phyloP scores from a whole-genome alignment of 2,797 vertebrate species.

The Phyllotis vaccarum region DNA sequence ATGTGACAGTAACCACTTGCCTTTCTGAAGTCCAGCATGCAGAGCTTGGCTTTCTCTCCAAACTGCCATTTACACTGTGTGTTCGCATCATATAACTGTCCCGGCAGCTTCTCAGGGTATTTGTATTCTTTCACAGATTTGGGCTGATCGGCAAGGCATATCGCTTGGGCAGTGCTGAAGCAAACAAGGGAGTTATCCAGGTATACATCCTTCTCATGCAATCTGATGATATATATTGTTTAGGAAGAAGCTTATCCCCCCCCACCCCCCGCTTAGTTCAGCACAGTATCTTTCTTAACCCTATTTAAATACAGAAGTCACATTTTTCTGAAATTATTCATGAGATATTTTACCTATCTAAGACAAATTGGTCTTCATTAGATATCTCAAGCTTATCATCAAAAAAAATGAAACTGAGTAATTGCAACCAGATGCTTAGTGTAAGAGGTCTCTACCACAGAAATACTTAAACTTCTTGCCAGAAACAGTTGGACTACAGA shows the following conservation, averaged over 20 bases:
- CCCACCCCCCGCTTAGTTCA: not conserved
- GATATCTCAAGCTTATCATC: not conserved
- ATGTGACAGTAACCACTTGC: constrained; percentile 83
- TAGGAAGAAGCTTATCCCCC: too few relatives aligned
- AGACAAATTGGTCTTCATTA: constrained; percentile 4
- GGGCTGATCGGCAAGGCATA: constrained; percentile 94
- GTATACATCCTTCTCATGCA: too few relatives aligned
- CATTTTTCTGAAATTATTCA: constrained; percentile 5
- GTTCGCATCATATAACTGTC: constrained; percentile 94
- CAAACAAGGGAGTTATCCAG: not conserved
- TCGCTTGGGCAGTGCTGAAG: constrained; percentile 92
- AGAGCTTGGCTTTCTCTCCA: constrained; percentile 95
- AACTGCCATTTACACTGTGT: constrained; percentile 98
- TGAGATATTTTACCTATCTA: constrained; percentile 20
- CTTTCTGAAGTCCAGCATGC: constrained; percentile 95
- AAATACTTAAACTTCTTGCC: not conserved
- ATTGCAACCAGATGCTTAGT: constrained; percentile 4
- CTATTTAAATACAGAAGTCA: not conserved
- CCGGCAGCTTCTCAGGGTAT: constrained; percentile 94
- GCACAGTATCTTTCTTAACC: not conserved
- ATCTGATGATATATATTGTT: not conserved
- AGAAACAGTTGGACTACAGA: constrained; percentile 25
- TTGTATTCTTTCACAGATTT: constrained; percentile 91
- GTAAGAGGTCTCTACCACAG: not conserved
- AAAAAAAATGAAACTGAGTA: not conserved